phyloP scores from a whole-genome alignment of 2,888 invertebrate genomes.

The Mellilla xanthometata region DNA sequence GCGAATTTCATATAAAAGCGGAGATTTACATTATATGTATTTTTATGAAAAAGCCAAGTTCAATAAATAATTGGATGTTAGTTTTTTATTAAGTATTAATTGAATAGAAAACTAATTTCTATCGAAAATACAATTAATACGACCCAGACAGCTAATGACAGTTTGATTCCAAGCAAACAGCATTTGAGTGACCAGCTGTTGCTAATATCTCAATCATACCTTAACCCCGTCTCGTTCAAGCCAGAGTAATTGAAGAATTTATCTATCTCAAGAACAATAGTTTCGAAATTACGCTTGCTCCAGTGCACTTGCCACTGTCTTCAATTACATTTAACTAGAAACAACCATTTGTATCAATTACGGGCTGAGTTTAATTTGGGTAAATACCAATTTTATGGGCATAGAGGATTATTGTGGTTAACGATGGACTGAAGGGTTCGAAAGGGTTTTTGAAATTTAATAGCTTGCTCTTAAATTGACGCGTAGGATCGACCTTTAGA shows the following conservation, averaged over 20 bases:
- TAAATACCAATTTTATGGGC: constrained; percentile 78
- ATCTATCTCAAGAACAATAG: constrained; percentile 39
- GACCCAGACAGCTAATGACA: too few species aligned
- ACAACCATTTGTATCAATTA: constrained; percentile 81
- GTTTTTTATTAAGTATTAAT: too few species aligned
- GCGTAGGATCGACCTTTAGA: constrained; percentile 50
- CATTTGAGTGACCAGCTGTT: neutral
- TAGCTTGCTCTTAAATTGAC: constrained; percentile 51
- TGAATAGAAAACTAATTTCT: too few species aligned
- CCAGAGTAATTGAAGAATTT: constrained; percentile 32
- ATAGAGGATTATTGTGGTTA: constrained; percentile 63
- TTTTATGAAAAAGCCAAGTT: too few species aligned
- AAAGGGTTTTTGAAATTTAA: constrained; percentile 70
- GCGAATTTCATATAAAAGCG: too few species aligned
- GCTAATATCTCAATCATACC: constrained; percentile 5
- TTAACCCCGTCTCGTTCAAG: constrained; percentile 6
- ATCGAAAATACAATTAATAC: too few species aligned
- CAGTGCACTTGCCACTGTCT: constrained; percentile 54
- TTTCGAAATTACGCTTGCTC: constrained; percentile 34
- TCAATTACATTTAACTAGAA: constrained; percentile 76
- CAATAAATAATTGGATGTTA: too few species aligned
- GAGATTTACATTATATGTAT: too few species aligned
- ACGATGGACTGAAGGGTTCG: constrained; percentile 39
- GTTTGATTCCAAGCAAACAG: neutral
- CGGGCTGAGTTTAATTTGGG: constrained; percentile 70